Evolutionary conservation across 2,797 vertebrate genomes (phyloP).

Genomic region (Hozukius guyotensis): DNA sequence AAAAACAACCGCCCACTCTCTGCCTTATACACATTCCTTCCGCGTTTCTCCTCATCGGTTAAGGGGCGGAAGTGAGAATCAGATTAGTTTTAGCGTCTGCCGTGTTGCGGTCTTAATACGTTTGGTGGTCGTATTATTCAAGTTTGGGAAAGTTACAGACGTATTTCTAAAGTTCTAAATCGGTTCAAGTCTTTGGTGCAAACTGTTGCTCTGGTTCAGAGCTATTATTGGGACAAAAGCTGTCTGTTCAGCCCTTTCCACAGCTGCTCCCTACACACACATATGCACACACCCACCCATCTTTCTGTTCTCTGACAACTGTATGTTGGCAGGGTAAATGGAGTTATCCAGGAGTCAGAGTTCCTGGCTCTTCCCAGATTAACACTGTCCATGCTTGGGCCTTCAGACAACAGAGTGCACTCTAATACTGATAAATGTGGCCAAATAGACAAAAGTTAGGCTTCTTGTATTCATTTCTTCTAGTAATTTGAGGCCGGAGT

Average conservation of each 20-base stretch:
- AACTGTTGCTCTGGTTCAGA: conserved; percentile 65
- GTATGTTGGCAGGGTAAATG: conserved; percentile 65
- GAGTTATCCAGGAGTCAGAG: conserved; percentile 63
- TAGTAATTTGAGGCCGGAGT: conserved; percentile 45
- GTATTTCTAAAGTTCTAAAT: conserved; percentile 47
- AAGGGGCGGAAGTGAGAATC: conserved; percentile 20
- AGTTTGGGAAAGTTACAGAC: conserved; percentile 28
- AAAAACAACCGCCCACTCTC: conserved; percentile 42
- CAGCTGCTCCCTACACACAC: conserved; percentile 78
- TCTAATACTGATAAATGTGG: conserved; percentile 26
- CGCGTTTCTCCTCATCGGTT: conserved; percentile 7
- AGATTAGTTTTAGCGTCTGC: conserved; percentile 34
- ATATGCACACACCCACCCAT: conserved; percentile 66
- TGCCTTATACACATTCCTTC: conserved; percentile 5
- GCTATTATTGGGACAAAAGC: conserved; percentile 80
- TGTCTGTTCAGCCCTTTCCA: conserved; percentile 81
- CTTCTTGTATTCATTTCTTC: conserved; percentile 33
- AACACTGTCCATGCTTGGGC: conserved; percentile 22
- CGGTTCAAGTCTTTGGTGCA: conserved; percentile 44
- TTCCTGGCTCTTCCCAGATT: conserved; percentile 45
- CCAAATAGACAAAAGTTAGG: conserved; percentile 7
- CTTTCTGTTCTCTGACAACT: conserved; percentile 72
- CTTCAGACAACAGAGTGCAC: conserved; percentile 2
- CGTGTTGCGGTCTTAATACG: not conserved
- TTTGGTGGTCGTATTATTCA: conserved; percentile 28